Conservation (phyloP, 64 coral and sea anemone species). For the Stylophora pistillata region DNA sequence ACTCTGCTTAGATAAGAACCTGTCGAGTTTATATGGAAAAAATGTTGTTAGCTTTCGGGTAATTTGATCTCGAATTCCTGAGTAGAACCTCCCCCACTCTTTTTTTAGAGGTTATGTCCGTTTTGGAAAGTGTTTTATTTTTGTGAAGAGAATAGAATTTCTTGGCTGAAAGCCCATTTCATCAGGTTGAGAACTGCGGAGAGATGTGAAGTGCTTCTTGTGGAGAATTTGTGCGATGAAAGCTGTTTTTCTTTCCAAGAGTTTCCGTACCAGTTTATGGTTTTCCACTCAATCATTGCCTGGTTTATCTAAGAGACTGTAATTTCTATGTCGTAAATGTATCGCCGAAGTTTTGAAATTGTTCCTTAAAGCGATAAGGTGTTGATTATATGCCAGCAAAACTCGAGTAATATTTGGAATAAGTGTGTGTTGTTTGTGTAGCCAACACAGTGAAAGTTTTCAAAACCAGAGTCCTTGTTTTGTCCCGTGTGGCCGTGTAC, state of each 20-base stretch:
- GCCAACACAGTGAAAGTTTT: neutral
- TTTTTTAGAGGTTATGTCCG: neutral
- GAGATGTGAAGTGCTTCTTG: neutral
- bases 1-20: conserved; percentile 3
- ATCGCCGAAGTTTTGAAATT: neutral
- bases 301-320: neutral
- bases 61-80: conserved; percentile 9
- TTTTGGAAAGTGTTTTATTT: neutral
- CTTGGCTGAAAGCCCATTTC: neutral
- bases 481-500: neutral
- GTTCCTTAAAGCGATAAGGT: neutral
- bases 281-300: too few species aligned
- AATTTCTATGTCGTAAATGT: neutral
- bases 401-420: neutral
- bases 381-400: neutral
- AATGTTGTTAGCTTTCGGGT: conserved; percentile 2
- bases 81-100: neutral
- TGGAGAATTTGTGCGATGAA: neutral
- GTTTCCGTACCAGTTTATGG: neutral
- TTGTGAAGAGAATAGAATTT: neutral
- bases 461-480: neutral
- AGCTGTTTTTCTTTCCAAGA: neutral
- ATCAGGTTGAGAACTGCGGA: neutral
- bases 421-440: neutral
- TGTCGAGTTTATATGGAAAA: neutral